Conservation (phyloP, 2,797 vertebrate species). For the Rhinophrynus dorsalis region DNA sequence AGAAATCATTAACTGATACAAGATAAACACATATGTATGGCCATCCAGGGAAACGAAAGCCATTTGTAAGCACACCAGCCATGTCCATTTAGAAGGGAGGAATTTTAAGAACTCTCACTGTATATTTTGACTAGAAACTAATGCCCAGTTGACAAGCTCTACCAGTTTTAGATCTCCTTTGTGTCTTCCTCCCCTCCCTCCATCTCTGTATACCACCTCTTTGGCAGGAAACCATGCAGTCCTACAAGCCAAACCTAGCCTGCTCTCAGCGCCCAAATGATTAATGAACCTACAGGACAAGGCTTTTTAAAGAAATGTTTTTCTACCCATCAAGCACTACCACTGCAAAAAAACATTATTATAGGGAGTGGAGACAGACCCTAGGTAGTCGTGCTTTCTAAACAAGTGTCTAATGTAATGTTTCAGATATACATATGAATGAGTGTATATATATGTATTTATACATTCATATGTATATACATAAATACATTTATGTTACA, state of each 20-base stretch:
- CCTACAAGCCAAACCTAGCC: conserved; percentile 45
- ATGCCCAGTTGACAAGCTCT: conserved; percentile 49
- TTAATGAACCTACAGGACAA: conserved; percentile 50
- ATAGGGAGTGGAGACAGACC: conserved; percentile 47
- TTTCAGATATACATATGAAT: conserved; percentile 38
- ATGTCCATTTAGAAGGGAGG: conserved; percentile 45
- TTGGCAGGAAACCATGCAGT: conserved; percentile 48
- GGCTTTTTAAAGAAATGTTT: conserved; percentile 50
- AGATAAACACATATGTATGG: conserved; percentile 30
- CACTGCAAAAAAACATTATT: conserved; percentile 51
- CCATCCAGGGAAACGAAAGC: conserved; percentile 8
- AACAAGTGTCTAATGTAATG: conserved; percentile 47
- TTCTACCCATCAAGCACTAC: conserved; percentile 50
- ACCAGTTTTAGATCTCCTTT: conserved; percentile 47
- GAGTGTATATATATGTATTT: conserved; percentile 38
- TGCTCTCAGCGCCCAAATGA: conserved; percentile 49
- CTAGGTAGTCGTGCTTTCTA: conserved; percentile 44
- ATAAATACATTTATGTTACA: conserved; percentile 29
- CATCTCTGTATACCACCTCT: conserved; percentile 28
- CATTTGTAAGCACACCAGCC: conserved; percentile 21
- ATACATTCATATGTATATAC: conserved; percentile 34
- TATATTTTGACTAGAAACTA: conserved; percentile 50
- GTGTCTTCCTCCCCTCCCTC: conserved; percentile 40
- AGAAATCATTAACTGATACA: conserved; percentile 33
- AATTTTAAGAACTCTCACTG: conserved; percentile 50